Conservation (phyloP, 92 coral and sea anemone genomes). For the Virgularia gustaviana region DNA sequence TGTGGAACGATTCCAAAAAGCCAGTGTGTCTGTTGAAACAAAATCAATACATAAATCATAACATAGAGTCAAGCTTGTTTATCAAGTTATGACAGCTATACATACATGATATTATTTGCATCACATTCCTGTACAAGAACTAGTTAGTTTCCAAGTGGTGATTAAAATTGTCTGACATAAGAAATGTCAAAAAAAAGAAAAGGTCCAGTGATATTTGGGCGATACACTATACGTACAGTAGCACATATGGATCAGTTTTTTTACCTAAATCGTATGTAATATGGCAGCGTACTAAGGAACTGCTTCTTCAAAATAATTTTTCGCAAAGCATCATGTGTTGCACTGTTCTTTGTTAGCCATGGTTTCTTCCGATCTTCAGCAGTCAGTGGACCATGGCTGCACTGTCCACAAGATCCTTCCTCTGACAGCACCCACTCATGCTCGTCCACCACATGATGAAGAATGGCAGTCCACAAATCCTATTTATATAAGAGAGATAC, state of each 20-base stretch:
- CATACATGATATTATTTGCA: no score
- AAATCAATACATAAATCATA: no score
- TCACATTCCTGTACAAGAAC: no score
- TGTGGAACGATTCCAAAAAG: constrained; percentile 13
- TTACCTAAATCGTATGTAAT: constrained; percentile 6
- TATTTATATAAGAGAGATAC: no score
- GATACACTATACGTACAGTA: no score
- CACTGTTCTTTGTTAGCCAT: constrained; percentile 1
- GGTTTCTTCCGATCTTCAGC: constrained; percentile 26
- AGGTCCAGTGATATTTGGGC: no score
- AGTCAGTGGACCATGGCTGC: neutral
- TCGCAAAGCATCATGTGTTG: constrained; percentile 21
- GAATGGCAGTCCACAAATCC: constrained; percentile 30
- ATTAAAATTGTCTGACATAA: no score
- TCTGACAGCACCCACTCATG: constrained; percentile 29
- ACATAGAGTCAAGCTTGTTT: no score
- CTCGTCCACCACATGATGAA: constrained; percentile 28
- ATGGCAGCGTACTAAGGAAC: constrained; percentile 1
- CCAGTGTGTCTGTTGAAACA: constrained; percentile 4
- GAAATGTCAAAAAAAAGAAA: no score
- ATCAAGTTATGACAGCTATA: no score
- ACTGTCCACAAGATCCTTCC: neutral
- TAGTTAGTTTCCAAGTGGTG: no score
- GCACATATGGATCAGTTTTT: no score
- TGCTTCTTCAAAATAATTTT: constrained; percentile 12